Evolutionary conservation across 2,888 invertebrate genomes (phyloP).

Genomic region (Acholoe squamosa): DNA sequence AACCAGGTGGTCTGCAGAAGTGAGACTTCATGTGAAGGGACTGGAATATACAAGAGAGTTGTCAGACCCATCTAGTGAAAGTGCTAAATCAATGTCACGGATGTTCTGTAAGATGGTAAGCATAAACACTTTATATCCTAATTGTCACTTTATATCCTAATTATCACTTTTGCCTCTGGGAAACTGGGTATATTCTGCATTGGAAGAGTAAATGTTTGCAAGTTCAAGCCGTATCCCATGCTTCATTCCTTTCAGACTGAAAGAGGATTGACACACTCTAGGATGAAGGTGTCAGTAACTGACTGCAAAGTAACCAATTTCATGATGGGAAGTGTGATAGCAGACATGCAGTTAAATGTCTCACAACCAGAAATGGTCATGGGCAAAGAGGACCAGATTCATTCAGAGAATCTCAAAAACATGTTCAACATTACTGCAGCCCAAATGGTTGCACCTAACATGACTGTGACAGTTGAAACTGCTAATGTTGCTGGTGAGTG

Average conservation of each 20-base stretch:
- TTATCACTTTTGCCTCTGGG: background rate
- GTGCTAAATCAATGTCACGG: background rate
- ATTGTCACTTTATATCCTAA: too few relatives aligned
- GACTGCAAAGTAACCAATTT: conserved; percentile 2
- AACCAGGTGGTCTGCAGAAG: background rate
- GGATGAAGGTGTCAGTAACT: background rate
- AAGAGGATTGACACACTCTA: background rate
- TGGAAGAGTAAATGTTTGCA: background rate
- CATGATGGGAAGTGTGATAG: background rate
- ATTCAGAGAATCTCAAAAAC: background rate
- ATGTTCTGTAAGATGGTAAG: conserved; percentile 29
- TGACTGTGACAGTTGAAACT: background rate
- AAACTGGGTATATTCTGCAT: background rate
- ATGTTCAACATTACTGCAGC: background rate
- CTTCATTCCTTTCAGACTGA: background rate
- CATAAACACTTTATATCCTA: too few relatives aligned
- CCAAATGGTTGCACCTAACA: background rate
- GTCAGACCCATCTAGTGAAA: background rate
- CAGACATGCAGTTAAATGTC: background rate
- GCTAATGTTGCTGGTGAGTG: background rate
- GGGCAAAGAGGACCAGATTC: background rate
- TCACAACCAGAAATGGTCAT: background rate
- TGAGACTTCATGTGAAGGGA: background rate
- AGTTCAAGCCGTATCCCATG: background rate
- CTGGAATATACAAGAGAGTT: background rate